Percentiles rank a stretch among this genome's conserved stretches.
Evolutionary conservation across 2,113 vertebrate genomes (phyloP).

Genomic region (Ginglymostoma cirratum): DNA sequence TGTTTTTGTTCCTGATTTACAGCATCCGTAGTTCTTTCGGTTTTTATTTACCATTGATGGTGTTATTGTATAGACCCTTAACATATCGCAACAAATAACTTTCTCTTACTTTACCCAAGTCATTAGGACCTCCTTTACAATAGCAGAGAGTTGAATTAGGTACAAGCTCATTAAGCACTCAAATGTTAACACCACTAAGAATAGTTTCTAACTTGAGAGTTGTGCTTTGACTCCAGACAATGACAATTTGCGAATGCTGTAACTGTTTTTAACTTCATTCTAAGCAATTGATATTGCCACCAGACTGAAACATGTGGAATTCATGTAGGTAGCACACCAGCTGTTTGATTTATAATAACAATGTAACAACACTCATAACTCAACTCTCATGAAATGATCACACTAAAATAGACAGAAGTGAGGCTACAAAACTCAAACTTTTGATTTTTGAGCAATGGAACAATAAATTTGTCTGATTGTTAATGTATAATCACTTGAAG

Average conservation of each 20-base stretch:
- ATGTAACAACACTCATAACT: background rate
- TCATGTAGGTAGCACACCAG: background rate
- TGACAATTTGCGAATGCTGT: background rate
- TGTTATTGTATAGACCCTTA: background rate
- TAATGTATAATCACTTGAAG: background rate
- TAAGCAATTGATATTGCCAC: background rate
- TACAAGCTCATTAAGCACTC: background rate
- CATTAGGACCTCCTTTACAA: background rate
- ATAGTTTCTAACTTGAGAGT: background rate
- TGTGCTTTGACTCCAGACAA: background rate
- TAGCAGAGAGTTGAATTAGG: background rate
- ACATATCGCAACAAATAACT: background rate
- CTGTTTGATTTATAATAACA: background rate
- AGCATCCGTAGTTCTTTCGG: no score
- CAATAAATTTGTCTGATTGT: background rate
- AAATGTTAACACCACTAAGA: background rate
- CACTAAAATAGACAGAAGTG: background rate
- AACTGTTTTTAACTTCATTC: background rate
- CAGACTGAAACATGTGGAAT: background rate
- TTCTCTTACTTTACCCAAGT: background rate
- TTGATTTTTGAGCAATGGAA: background rate
- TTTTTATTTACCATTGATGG: background rate
- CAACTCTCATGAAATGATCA: background rate
- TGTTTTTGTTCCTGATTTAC: no score
- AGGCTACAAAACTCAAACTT: background rate